Evolutionary conservation across 2,888 invertebrate genomes (phyloP).

Genomic region (Oscheius sp.): DNA sequence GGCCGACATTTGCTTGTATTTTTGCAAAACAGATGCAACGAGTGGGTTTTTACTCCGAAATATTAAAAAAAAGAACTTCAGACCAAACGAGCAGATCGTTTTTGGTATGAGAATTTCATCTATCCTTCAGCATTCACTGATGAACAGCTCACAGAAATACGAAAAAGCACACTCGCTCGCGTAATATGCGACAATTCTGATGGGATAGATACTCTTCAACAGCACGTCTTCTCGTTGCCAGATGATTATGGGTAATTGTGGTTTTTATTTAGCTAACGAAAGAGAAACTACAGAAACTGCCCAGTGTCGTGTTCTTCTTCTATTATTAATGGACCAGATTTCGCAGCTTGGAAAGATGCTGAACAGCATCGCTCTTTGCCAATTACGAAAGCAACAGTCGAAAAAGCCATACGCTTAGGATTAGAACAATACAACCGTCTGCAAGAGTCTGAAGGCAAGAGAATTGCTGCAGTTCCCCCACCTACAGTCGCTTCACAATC

Average conservation of each 20-base stretch:
- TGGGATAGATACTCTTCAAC: slow-evolving; percentile 62
- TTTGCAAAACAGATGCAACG: slow-evolving; percentile 66
- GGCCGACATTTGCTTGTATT: slow-evolving; percentile 69
- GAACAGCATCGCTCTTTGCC: slow-evolving; percentile 63
- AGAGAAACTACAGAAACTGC: slow-evolving; percentile 58
- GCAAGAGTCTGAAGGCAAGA: slow-evolving; percentile 55
- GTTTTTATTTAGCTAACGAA: not conserved
- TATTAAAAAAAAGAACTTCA: slow-evolving; percentile 28
- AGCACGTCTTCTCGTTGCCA: slow-evolving; percentile 61
- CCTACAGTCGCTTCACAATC: slow-evolving; percentile 31
- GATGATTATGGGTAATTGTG: slow-evolving; percentile 64
- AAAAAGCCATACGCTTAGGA: slow-evolving; percentile 67
- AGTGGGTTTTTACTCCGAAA: slow-evolving; percentile 34
- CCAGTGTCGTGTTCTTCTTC: slow-evolving; percentile 64
- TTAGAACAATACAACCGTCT: slow-evolving; percentile 61
- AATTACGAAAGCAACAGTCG: slow-evolving; percentile 65
- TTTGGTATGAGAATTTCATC: slow-evolving; percentile 72
- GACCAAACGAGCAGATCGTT: slow-evolving; percentile 62
- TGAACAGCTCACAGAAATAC: slow-evolving; percentile 65
- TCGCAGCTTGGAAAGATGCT: slow-evolving; percentile 61
- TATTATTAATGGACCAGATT: slow-evolving; percentile 53
- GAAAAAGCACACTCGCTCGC: slow-evolving; percentile 63
- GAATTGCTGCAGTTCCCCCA: slow-evolving; percentile 33
- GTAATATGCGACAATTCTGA: slow-evolving; percentile 69
- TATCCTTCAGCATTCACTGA: slow-evolving; percentile 66